phyloP scores from a whole-genome alignment of 2,797 vertebrate species.

The Clarias pachynema region DNA sequence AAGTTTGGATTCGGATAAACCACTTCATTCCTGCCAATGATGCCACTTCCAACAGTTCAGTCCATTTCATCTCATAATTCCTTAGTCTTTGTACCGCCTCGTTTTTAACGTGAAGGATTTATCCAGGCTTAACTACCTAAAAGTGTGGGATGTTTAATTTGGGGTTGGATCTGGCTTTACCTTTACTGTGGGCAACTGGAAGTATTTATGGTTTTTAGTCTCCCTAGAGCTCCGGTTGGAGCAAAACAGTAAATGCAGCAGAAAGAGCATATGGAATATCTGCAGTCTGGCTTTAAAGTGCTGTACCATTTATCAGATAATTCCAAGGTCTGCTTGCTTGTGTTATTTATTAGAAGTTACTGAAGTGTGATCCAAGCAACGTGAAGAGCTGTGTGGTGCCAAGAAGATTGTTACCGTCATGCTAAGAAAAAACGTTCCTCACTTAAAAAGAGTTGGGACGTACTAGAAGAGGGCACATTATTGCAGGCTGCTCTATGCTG shows the following conservation, averaged over 20 bases:
- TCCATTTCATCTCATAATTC: background rate
- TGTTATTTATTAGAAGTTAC: conserved; percentile 48
- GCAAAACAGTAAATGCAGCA: conserved; percentile 26
- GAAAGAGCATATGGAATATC: conserved; percentile 39
- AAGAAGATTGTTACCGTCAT: conserved; percentile 31
- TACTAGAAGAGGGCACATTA: conserved; percentile 52
- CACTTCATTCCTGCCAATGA: background rate
- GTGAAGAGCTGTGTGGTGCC: conserved; percentile 25
- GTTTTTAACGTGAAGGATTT: conserved; percentile 3
- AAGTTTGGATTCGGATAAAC: background rate
- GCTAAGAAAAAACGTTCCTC: conserved; percentile 44
- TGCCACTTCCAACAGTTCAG: conserved; percentile 13
- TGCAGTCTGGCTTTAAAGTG: conserved; percentile 39
- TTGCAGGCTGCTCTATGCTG: conserved; percentile 34
- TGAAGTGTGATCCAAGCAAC: conserved; percentile 40
- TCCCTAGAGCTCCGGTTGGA: conserved; percentile 6
- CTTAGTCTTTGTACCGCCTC: background rate
- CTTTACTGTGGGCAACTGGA: conserved; percentile 47
- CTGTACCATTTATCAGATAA: conserved; percentile 50
- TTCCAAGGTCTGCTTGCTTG: conserved; percentile 32
- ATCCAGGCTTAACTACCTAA: conserved; percentile 34
- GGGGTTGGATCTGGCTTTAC: conserved; percentile 31
- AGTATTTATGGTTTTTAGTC: conserved; percentile 31
- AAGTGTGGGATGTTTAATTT: conserved; percentile 42
- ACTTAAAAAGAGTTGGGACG: conserved; percentile 35